Evolutionary conservation across 2,888 invertebrate genomes (phyloP).

Genomic region (Rhagonycha lutea): DNA sequence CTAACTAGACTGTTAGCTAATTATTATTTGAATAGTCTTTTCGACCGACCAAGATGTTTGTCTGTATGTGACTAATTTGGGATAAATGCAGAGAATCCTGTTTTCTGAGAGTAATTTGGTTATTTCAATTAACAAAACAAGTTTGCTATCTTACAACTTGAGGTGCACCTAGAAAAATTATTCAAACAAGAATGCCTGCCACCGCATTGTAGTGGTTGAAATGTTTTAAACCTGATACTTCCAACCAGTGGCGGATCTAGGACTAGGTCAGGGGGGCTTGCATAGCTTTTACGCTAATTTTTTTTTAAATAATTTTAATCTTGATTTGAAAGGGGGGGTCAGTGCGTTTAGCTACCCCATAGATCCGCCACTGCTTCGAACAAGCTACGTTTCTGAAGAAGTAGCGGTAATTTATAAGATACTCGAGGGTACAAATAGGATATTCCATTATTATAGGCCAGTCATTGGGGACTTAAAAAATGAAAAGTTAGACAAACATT

Average conservation of each 20-base stretch:
- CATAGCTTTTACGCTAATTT: too few relatives aligned
- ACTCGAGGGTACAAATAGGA: too few relatives aligned
- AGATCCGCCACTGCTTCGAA: too few relatives aligned
- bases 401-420: too few relatives aligned
- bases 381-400: too few relatives aligned
- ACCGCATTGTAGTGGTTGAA: neutral
- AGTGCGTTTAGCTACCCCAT: too few relatives aligned
- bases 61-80: neutral
- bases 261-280: too few relatives aligned
- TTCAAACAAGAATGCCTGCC: neutral
- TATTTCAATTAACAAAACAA: neutral
- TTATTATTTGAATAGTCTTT: neutral
- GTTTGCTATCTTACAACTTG: neutral
- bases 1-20: neutral
- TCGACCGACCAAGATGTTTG: neutral
- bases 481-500: too few relatives aligned
- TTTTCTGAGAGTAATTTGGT: neutral
- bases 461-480: too few relatives aligned
- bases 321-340: too few relatives aligned
- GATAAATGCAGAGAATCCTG: neutral
- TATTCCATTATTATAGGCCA: too few relatives aligned
- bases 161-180: neutral
- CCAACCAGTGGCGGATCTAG: neutral
- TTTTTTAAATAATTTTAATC: too few relatives aligned
- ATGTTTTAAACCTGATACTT: neutral